Evolutionary conservation across 2,797 vertebrate genomes (phyloP), one percentile per base, ranked within the genome.

Genomic region (Anolis apletophallus): DNA sequence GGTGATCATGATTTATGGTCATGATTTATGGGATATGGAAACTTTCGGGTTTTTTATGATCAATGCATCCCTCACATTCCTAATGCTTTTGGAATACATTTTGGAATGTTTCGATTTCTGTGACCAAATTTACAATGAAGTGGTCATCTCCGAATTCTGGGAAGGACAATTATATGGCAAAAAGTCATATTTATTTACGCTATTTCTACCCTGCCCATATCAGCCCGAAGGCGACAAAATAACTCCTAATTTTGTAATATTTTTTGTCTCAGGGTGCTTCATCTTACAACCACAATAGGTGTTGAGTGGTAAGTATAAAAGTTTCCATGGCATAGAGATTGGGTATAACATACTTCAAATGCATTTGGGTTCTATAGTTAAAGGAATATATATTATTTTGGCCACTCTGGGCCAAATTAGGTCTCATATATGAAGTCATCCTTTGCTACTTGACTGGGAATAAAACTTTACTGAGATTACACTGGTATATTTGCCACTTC

Each of bases 231-330:
- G n/a, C n/a, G 14, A 10, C 40, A 61, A 50, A 85, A 74, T 50
- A 57, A 74, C 68, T 34, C 36, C 14, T 81, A 50, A 40, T 73
- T 67, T 40, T 67, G 6, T 32, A 46, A 46, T 46, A 64, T 86
- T 67, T 74, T 29, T 78, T 26, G 6, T 75, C 19, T 54, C 23
- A 81, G 85, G 69, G 34, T 21, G n/a, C 40, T 40, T 36, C 83
- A 36, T 84, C 67, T n/a, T 59, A 75, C 71, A 86, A 81, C 50
- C 13, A n/a, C 78, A 86, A 81, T 2, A 81, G 57, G 59, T 81
- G 69, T 17, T 86, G 79, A 81, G 29, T 55, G 78, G 85, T 79
- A 74, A 86, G 73, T 74, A 64, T 81, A 32, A 80, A 3, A 46
- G 5, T 64, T 80, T 16, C 46, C 54, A 16, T 21, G 57, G 19